Evolutionary conservation across 2,888 invertebrate species (phyloP), one percentile per base, ranked within the genome.

Genomic region (Anaspis maculata): DNA sequence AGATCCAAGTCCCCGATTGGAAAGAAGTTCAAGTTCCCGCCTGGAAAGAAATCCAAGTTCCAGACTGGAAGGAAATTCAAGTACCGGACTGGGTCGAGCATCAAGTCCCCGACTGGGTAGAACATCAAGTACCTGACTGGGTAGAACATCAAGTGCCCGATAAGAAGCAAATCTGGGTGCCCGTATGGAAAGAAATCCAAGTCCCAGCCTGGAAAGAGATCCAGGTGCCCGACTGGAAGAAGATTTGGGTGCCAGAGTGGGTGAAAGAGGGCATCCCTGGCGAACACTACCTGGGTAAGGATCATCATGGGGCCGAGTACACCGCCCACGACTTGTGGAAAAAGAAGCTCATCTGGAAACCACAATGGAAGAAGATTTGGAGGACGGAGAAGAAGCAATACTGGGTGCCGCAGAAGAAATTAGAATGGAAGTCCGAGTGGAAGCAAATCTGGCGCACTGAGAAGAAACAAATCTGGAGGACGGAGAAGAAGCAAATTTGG

Each of bases 261-360:
- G 72, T 85, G 22, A 86, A 86, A 61, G 75, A 83, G 30, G 83
- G 83, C 30, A 75, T 86, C 37, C 84, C 83, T 1, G 85, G 85
- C 11, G 82, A 83, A 55, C 84, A 86, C 58, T 81, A 76, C 54
- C 69, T 83, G 46, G 85, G 85, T n/a, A 84, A 81, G 54, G 86
- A 85, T 66, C 76, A 78, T 27, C 77, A 84, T 32, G 85, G 85
- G 10, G 83, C 81, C 79, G 80, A 85, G 57, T 84, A 84, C 53
- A 84, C 83, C 12, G 82, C 83, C 24, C 86, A 86, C 50, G 86
- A 84, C 61, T 62, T 85, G 19, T 85, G 85, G 85, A 85, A 83
- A 64, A 85, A 85, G 64, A 83, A 81, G 58, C 67, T 85, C 2
- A 69, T 83, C 3, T 86, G 85, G 85, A 83, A 84, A 61, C 79